These are phyloP conservation scores for Ruditapes philippinarum DNA, from an alignment of 1,140 invertebrate genomes.

Conservation along the genomic window DNA sequence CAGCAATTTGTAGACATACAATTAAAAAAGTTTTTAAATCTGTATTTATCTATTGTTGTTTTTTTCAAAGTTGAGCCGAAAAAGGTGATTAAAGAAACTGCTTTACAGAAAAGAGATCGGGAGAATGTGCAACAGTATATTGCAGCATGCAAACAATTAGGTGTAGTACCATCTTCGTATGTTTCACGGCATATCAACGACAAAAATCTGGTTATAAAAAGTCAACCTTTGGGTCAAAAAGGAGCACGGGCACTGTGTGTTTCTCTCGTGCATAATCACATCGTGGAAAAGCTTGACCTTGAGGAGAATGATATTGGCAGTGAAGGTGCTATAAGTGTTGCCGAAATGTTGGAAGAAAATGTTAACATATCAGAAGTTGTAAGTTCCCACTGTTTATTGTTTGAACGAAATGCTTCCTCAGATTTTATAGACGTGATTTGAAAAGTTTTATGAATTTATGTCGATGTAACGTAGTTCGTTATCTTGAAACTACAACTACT, in stretches of 20 bases:
- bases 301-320: conserved; percentile 73
- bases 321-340: conserved; percentile 68
- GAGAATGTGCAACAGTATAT: conserved; percentile 84
- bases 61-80: not conserved
- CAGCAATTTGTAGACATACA: no score
- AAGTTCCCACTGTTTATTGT: no score
- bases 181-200: conserved; percentile 45
- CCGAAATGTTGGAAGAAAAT: conserved; percentile 73
- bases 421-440: no score
- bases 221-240: conserved; percentile 38
- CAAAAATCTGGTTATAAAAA: conserved; percentile 56
- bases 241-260: conserved; percentile 50
- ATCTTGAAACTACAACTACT: no score
- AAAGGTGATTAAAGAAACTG: not conserved
- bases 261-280: conserved; percentile 26
- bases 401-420: no score
- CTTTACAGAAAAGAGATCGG: conserved; percentile 42
- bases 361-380: conserved; percentile 74
- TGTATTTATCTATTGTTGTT: no score
- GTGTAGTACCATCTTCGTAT: conserved; percentile 30
- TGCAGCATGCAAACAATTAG: conserved; percentile 83
- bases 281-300: conserved; percentile 64
- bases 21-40: no score
- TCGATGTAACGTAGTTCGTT: no score
- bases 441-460: no score